phyloP scores from a whole-genome alignment of 2,888 invertebrate genomes.

The Callimorpha dominula region DNA sequence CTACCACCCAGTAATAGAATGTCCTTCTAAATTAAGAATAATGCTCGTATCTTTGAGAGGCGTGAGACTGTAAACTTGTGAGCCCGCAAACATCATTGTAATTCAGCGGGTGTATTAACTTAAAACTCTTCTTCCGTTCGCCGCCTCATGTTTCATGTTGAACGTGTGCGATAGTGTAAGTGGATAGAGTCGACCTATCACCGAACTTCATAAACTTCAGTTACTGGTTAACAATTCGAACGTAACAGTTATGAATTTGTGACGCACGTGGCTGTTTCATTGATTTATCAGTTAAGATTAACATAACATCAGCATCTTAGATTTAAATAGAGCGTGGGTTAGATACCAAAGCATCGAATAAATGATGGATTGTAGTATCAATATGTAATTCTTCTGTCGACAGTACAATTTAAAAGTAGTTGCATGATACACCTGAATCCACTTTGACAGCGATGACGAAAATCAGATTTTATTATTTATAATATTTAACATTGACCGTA shows the following conservation, averaged over 20 bases:
- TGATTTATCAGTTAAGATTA: slow-evolving; percentile 7
- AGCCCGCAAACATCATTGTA: slow-evolving; percentile 57
- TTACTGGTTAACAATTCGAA: slow-evolving; percentile 14
- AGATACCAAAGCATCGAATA: background rate
- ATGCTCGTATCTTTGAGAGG: background rate
- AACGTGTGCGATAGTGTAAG: slow-evolving; percentile 57
- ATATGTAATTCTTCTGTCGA: background rate
- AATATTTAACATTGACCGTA: no score
- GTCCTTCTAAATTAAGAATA: background rate
- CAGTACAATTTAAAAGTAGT: background rate
- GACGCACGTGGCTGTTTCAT: slow-evolving; percentile 6
- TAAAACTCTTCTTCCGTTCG: slow-evolving; percentile 67
- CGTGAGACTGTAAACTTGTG: background rate
- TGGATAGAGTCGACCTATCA: slow-evolving; percentile 45
- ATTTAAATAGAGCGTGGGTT: background rate
- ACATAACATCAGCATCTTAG: slow-evolving; percentile 1
- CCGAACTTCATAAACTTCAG: slow-evolving; percentile 23
- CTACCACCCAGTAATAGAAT: slow-evolving; percentile 13
- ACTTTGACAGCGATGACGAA: background rate
- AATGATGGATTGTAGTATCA: background rate
- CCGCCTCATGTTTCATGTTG: slow-evolving; percentile 60
- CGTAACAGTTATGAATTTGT: slow-evolving; percentile 5
- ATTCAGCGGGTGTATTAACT: slow-evolving; percentile 64
- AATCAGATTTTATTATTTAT: background rate
- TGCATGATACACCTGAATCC: background rate